Evolutionary conservation across 2,888 invertebrate genomes (phyloP).

Genomic region (Norana najaformis): DNA sequence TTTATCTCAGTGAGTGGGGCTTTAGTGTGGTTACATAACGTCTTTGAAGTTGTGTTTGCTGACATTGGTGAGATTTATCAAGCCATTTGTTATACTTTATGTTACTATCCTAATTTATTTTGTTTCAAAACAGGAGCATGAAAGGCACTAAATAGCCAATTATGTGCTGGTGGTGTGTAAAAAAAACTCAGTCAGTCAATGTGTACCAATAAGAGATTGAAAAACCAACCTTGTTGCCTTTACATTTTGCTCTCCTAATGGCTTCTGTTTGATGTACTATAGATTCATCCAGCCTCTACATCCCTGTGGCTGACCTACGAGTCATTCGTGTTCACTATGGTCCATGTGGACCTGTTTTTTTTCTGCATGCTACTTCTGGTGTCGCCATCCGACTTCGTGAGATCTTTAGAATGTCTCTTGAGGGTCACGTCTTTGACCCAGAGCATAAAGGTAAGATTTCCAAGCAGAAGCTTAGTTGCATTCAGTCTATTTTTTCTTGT

Average conservation of each 20-base stretch:
- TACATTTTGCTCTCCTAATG: background rate
- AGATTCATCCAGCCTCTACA: background rate
- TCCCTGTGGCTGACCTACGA: slow-evolving; percentile 22
- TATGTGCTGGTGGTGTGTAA: too few species aligned
- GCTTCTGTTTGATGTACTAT: background rate
- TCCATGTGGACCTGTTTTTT: slow-evolving; percentile 35
- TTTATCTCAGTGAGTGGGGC: background rate
- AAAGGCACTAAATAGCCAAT: too few species aligned
- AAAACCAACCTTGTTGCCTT: background rate
- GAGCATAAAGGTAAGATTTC: slow-evolving; percentile 2
- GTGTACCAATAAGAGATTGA: background rate
- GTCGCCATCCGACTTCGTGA: background rate
- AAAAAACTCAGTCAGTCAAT: too few species aligned
- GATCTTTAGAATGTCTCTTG: background rate
- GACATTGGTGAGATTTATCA: too few species aligned
- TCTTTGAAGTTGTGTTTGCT: background rate
- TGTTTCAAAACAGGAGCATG: too few species aligned
- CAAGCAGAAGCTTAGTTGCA: background rate
- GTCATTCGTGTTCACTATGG: slow-evolving; percentile 33
- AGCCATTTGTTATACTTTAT: too few species aligned
- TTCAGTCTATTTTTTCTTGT: background rate
- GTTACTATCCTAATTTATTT: too few species aligned
- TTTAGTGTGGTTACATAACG: background rate
- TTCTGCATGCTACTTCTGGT: background rate
- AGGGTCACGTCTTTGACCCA: background rate